phyloP scores from a whole-genome alignment of 1,140 invertebrate species.

The Psix sp. region DNA sequence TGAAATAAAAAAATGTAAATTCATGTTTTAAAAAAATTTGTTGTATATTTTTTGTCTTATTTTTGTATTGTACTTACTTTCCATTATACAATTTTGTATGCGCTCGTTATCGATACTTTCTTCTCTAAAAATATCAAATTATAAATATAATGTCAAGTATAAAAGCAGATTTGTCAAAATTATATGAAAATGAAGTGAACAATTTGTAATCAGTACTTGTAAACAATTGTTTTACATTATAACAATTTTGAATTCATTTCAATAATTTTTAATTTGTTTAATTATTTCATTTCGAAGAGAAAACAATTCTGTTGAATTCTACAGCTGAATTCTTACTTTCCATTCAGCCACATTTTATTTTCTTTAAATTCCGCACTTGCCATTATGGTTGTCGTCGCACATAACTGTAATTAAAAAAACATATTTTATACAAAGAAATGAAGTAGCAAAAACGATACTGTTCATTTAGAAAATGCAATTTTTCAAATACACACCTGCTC shows the following conservation, averaged over 20 bases:
- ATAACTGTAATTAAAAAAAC: constrained; percentile 80
- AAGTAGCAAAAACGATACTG: background rate
- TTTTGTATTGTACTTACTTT: constrained; percentile 79
- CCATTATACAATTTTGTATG: constrained; percentile 86
- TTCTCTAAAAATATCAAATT: constrained; percentile 77
- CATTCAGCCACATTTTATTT: constrained; percentile 94
- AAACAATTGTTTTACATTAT: background rate
- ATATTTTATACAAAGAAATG: background rate
- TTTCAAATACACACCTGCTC: constrained; percentile 82
- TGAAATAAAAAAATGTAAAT: background rate
- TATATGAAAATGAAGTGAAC: too few species aligned
- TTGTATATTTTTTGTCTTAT: background rate
- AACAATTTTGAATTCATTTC: background rate
- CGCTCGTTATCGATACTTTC: constrained; percentile 85
- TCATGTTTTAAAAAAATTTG: background rate
- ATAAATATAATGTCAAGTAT: background rate
- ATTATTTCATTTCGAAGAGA: too few species aligned
- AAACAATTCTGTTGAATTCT: too few species aligned
- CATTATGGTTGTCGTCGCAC: constrained; percentile 92
- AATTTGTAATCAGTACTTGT: too few species aligned
- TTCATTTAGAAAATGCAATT: constrained; percentile 34
- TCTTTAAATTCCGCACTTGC: constrained; percentile 83
- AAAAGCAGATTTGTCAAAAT: too few species aligned
- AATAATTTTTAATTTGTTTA: background rate
- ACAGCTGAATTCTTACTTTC: constrained; percentile 77